Evolutionary conservation across 2,888 invertebrate genomes (phyloP), one percentile per base, ranked within the genome.

Genomic region (Cheilosia soror): DNA sequence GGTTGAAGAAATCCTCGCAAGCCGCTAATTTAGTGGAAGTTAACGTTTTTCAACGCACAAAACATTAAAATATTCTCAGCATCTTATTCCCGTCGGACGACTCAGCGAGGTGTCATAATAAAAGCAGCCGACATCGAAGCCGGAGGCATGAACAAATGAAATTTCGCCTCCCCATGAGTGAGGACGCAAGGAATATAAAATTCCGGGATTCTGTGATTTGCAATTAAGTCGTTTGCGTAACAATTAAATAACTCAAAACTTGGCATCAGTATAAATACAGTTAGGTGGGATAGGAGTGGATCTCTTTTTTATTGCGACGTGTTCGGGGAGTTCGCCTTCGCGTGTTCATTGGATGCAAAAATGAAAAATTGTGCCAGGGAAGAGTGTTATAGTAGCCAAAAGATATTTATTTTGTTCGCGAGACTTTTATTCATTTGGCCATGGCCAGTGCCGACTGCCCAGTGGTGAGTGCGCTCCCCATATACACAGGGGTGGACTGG

Each of bases 221-320:
- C 84, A 91, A 91, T 91, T 91, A 91, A 91, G 91, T 90, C 92
- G 90, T 91, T 91, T 90, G 88, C 88, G 88, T 89, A 91, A 91
- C 91, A 91, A 91, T 91, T 91, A 91, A 91, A 91, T 91, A 90
- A 90, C 90, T 90, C 89, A 88, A 71, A 71, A 69, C 65, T 40
- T 40, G 60, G 63, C 66, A 58, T 69, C 11, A 37, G 37, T 37
- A 37, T 37, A 13, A 53, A 66, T 66, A 79, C 83, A 76, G 79
- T 78, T 84, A 83, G 75, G 55, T 65, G 68, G 37, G 37, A 37
- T 84, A 83, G 75, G 55, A 69, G 63, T 47, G 69, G 68, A 72
- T 65, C 51, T 44, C 51, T 49, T 73, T 71, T 58, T 87, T 87
- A 72, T 76, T 77, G 13, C 47, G 33, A 80, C 69, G 68, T 58